A percentile compares a stretch with the other conserved stretches of the same genome.
Evolutionary conservation across 2,888 invertebrate species (phyloP).

Genomic region (Scaptomyza flava): DNA sequence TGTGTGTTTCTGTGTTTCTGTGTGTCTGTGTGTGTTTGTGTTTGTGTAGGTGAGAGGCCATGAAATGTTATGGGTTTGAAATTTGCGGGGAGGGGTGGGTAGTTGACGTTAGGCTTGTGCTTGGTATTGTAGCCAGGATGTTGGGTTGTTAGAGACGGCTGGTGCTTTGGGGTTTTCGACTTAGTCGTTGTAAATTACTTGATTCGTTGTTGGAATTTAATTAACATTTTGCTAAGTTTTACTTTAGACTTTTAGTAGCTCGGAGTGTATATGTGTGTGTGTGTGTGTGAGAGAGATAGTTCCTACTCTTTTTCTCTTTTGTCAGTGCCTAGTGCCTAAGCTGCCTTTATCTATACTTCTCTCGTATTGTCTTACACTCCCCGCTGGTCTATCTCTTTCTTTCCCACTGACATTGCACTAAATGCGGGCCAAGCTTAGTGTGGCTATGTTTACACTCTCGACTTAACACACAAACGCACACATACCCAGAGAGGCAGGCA

Average conservation of each 20-base stretch:
- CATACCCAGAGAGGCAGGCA: constrained; percentile 11
- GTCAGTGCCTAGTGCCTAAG: neutral
- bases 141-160: constrained; percentile 16
- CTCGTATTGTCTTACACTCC: neutral
- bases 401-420: constrained; percentile 21
- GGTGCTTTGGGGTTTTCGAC: constrained; percentile 78
- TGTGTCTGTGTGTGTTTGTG: constrained; percentile 3
- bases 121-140: neutral
- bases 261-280: constrained; percentile 14
- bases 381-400: neutral
- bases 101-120: neutral
- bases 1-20: constrained; percentile 6
- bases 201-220: constrained; percentile 79
- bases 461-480: constrained; percentile 24
- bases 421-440: constrained; percentile 50
- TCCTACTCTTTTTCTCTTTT: neutral
- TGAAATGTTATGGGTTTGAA: constrained; percentile 35
- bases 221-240: constrained; percentile 79
- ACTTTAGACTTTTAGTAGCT: constrained; percentile 76
- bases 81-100: constrained; percentile 6
- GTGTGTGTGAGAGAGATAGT: neutral
- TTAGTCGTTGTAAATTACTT: constrained; percentile 78
- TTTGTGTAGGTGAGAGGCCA: constrained; percentile 33
- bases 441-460: constrained; percentile 61
- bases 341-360: neutral